Evolutionary conservation across 2,113 vertebrate species (phyloP).

Genomic region (Porphyrio hochstetteri): DNA sequence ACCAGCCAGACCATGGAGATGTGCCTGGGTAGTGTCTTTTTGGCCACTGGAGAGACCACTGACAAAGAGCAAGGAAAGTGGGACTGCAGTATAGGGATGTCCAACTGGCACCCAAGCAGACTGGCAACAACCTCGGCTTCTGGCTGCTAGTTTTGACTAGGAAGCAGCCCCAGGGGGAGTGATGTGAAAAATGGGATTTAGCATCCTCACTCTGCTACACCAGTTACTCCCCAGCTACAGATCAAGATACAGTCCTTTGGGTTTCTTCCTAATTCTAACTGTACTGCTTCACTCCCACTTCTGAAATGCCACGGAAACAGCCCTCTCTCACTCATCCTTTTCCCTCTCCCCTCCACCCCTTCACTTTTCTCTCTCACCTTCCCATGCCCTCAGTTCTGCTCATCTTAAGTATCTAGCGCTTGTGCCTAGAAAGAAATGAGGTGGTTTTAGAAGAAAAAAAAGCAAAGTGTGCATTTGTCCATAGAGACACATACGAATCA

Average conservation of each 20-base stretch:
- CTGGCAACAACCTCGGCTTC: neutral
- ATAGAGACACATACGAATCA: neutral
- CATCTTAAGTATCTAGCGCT: neutral
- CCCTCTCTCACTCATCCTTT: rapidly evolving
- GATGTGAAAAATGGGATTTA: neutral
- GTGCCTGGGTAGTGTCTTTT: rapidly evolving
- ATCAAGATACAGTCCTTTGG: neutral
- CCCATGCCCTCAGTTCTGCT: neutral
- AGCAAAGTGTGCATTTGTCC: neutral
- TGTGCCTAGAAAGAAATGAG: neutral
- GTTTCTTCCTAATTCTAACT: neutral
- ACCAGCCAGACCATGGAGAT: neutral
- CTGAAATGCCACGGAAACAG: neutral
- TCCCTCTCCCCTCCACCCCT: neutral
- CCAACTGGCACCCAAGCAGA: neutral
- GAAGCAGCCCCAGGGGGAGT: neutral
- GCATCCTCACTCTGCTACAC: neutral
- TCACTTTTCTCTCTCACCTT: neutral
- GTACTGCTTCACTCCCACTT: neutral
- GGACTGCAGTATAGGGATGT: neutral
- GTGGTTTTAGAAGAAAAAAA: neutral
- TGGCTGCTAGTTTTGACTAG: neutral
- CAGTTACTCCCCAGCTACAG: neutral
- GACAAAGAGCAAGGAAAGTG: neutral
- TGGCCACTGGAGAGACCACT: neutral